Evolutionary conservation across 2,888 invertebrate species (phyloP), one percentile per base, ranked within the genome.

Genomic region (Leptothorax acervorum): DNA sequence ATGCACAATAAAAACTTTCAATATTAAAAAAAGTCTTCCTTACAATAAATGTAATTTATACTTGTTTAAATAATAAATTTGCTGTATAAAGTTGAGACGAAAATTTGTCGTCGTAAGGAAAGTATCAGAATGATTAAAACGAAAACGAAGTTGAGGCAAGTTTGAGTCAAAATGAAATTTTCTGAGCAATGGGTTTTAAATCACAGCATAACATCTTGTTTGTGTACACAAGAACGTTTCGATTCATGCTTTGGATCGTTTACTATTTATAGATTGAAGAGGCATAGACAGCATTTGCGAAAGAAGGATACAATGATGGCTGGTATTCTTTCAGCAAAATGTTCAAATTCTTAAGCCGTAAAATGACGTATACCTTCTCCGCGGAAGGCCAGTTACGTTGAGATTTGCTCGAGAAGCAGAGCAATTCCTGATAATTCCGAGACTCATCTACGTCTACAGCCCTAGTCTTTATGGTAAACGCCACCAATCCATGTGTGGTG

Each of bases 361-460:
- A 89, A 87, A 91, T 88, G 90, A 91, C 92, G 90, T 93, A 90
- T 95, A 95, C 95, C 95, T 95, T 93, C 94, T 94, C 92, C 82
- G 92, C 91, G 91, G 92, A 93, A 92, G 93, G 93, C 95, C 95
- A 94, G 91, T 94, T 93, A 91, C 91, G 93, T 88, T 93, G 94
- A 91, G 94, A 92, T 92, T 94, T 94, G 89, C 93, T 93, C 83
- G 95, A 93, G 93, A 95, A 95, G 92, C 94, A 95, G 91, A 95
- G 94, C 92, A 95, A 94, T 93, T 95, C 95, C 87, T 94, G 94
- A 93, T 95, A 95, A 91, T 94, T 93, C 92, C 94, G 93, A 86
- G 94, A 93, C 86, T 95, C 95, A 92, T 93, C 95, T 93, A 93
- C 91, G 92, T 95, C 95, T 92, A 91, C 91, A 89, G 91, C 93